A percentile compares a stretch with the other conserved stretches of the same genome.
These are phyloP conservation scores for Drosophila paracracens DNA, from an alignment of 2,888 invertebrate genomes.

Conservation along the genomic window DNA sequence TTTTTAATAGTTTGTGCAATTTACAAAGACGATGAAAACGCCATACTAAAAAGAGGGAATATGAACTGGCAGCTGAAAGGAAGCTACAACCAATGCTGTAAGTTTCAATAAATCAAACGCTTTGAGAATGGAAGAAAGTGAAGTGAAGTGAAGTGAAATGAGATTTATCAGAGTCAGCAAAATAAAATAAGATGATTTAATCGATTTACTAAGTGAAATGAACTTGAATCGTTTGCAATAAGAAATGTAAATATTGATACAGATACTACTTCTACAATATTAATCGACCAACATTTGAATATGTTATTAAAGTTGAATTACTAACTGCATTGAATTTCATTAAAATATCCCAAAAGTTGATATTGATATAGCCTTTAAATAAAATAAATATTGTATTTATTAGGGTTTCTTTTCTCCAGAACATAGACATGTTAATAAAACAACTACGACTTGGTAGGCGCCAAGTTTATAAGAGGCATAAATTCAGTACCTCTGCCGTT, in stretches of 20 bases:
- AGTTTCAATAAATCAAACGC: slow-evolving; percentile 21
- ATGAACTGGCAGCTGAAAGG: background rate
- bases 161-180: background rate
- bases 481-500: background rate
- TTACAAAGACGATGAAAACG: slow-evolving; percentile 34
- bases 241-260: no score
- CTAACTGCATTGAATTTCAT: background rate
- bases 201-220: background rate
- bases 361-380: background rate
- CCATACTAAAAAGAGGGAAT: background rate
- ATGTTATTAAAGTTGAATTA: background rate
- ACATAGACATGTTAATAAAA: background rate
- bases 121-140: slow-evolving; percentile 1
- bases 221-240: background rate
- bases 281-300: background rate
- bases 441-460: background rate
- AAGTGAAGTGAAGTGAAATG: background rate
- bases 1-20: slow-evolving; percentile 47
- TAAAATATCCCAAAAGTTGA: background rate
- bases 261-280: background rate
- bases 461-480: background rate
- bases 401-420: background rate
- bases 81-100: slow-evolving; percentile 8
- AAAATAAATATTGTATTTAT: background rate
- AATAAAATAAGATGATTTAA: background rate